These are phyloP conservation scores for Microchirus variegatus DNA, from an alignment of 2,797 vertebrate genomes.

Conservation along the genomic window DNA sequence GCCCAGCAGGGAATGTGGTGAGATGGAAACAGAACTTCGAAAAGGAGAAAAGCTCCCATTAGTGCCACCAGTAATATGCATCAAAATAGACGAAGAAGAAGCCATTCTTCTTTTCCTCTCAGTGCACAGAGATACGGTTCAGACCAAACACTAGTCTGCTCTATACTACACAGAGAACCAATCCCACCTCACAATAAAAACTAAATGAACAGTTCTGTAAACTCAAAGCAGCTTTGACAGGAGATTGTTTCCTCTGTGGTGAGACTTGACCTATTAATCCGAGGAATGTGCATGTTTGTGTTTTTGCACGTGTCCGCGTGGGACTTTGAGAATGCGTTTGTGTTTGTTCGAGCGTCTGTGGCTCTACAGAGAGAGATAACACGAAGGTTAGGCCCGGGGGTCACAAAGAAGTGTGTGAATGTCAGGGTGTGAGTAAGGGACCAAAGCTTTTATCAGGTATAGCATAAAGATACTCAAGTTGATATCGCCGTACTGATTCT, in stretches of 20 bases:
- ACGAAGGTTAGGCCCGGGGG: constrained; percentile 16
- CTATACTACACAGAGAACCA: constrained; percentile 1
- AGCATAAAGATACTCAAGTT: no score
- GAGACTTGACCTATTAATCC: constrained; percentile 21
- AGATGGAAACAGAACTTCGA: constrained; percentile 30
- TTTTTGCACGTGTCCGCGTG: not conserved
- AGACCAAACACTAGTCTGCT: constrained; percentile 17
- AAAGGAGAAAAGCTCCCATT: constrained; percentile 4
- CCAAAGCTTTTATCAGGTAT: not conserved
- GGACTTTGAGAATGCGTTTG: constrained; percentile 20
- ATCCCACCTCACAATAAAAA: constrained; percentile 33
- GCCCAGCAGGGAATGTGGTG: constrained; percentile 52
- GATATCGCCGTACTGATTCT: no score
- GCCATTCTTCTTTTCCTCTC: constrained; percentile 3
- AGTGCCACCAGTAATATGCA: constrained; percentile 22
- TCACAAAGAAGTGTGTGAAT: constrained; percentile 22
- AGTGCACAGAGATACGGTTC: constrained; percentile 10
- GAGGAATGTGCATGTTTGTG: constrained; percentile 1
- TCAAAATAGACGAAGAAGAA: constrained; percentile 11
- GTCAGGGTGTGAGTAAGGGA: not conserved
- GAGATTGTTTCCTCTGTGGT: constrained; percentile 48
- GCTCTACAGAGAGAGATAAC: constrained; percentile 40
- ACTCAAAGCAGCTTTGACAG: constrained; percentile 27
- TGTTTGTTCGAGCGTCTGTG: constrained; percentile 30
- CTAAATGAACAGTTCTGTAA: constrained; percentile 38